phyloP scores from a whole-genome alignment of 2,113 vertebrate genomes.

The Phaethornis superciliosus region DNA sequence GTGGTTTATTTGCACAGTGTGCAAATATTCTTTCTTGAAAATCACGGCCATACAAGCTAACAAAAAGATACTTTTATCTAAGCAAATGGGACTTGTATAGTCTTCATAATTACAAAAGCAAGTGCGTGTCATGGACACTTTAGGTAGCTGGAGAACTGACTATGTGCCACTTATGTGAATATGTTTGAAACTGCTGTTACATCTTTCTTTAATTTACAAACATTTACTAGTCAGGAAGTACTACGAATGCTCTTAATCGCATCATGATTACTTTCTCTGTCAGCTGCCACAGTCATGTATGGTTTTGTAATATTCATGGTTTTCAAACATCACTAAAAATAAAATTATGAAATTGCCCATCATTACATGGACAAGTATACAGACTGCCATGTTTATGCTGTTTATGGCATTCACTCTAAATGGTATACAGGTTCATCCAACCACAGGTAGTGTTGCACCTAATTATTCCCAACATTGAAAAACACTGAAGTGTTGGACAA shows the following conservation, averaged over 20 bases:
- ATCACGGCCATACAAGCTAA: conserved; percentile 24
- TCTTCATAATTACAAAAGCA: background rate
- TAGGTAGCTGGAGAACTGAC: conserved; percentile 7
- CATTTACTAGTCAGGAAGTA: conserved; percentile 47
- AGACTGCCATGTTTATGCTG: background rate
- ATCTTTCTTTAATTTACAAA: conserved; percentile 63
- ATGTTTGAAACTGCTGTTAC: conserved; percentile 39
- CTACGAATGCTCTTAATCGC: conserved; percentile 26
- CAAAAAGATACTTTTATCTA: conserved; percentile 27
- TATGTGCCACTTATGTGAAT: background rate
- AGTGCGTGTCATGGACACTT: background rate
- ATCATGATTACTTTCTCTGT: conserved; percentile 48
- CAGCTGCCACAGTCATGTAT: conserved; percentile 10
- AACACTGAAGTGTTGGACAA: conserved; percentile 37
- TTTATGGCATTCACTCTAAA: background rate
- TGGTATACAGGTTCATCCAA: background rate
- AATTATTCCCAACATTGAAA: background rate
- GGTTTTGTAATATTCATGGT: conserved; percentile 10
- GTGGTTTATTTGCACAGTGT: conserved; percentile 63
- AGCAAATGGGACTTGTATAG: conserved; percentile 43
- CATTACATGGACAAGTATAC: background rate
- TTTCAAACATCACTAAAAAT: conserved; percentile 29
- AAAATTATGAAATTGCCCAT: background rate
- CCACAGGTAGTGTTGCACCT: background rate
- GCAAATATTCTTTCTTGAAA: conserved; percentile 63